Percentiles rank a stretch among this genome's conserved stretches.
These are phyloP conservation scores for Synergus japonicus DNA, from an alignment of 2,888 invertebrate genomes.

Conservation along the genomic window DNA sequence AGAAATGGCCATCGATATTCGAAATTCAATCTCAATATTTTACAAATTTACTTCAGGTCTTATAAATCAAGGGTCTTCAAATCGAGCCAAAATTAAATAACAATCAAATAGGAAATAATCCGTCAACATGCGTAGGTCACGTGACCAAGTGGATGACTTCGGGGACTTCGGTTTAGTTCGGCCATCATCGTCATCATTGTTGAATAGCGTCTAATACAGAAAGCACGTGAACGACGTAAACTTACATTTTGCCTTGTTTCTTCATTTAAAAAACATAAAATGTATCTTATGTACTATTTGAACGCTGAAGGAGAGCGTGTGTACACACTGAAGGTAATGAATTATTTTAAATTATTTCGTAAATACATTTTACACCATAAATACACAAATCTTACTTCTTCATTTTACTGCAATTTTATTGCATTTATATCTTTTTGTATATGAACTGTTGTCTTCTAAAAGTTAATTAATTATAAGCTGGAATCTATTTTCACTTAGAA, in stretches of 20 bases:
- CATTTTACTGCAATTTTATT: not conserved
- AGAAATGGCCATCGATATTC: no score
- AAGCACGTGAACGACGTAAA: not conserved
- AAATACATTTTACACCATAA: not conserved
- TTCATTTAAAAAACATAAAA: constrained; percentile 65
- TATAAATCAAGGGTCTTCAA: no score
- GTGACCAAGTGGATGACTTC: no score
- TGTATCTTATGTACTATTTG: constrained; percentile 89
- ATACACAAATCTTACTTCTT: not conserved
- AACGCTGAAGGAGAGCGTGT: constrained; percentile 89
- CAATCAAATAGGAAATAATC: no score
- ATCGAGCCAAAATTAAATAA: no score
- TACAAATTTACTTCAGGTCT: no score
- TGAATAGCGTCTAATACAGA: no score
- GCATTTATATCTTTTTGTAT: not conserved
- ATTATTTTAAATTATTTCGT: constrained; percentile 21
- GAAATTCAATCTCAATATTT: no score
- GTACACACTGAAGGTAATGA: constrained; percentile 89
- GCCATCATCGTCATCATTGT: no score
- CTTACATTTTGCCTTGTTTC: not conserved
- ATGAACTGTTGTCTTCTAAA: not conserved
- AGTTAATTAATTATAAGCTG: not conserved
- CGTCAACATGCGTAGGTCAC: no score
- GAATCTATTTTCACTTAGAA: not conserved
- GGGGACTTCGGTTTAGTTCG: no score